Percentiles rank a stretch among this genome's conserved stretches.
These are phyloP conservation scores for Pseudomyrmex cubaensis DNA, from an alignment of 1,140 invertebrate genomes.

Conservation along the genomic window DNA sequence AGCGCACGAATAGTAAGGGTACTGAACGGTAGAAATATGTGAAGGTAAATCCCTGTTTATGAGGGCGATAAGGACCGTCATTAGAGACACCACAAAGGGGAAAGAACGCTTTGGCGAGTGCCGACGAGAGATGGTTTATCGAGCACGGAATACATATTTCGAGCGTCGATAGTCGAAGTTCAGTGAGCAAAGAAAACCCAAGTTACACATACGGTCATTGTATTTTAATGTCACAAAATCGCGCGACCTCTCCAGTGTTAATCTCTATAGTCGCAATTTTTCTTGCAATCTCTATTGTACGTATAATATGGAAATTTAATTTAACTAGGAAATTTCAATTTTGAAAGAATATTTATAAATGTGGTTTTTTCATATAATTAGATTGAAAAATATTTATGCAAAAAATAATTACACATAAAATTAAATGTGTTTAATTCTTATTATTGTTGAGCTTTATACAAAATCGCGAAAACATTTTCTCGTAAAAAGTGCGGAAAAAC, in stretches of 20 bases:
- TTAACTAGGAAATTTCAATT: no score
- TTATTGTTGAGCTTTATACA: no score
- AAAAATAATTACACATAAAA: no score
- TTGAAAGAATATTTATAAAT: no score
- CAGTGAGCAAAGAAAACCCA: not conserved
- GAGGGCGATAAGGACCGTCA: conserved; percentile 72
- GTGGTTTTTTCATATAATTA: no score
- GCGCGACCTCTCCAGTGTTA: not conserved
- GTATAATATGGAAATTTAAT: no score
- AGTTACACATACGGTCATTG: not conserved
- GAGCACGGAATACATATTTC: conserved; percentile 24
- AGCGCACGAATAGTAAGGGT: conserved; percentile 55
- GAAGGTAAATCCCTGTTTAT: conserved; percentile 72
- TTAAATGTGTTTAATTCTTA: no score
- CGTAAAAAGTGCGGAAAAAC: no score
- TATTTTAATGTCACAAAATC: not conserved
- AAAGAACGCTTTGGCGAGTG: conserved; percentile 42
- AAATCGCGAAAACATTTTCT: no score
- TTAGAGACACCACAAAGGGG: conserved; percentile 68
- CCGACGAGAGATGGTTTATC: conserved; percentile 45
- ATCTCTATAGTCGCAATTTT: not conserved
- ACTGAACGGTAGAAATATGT: conserved; percentile 62
- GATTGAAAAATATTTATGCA: no score
- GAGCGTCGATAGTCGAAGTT: conserved; percentile 20
- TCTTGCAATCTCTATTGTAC: not conserved